phyloP scores from a whole-genome alignment of 2,113 vertebrate genomes.

The Nycticryphes semicollaris region DNA sequence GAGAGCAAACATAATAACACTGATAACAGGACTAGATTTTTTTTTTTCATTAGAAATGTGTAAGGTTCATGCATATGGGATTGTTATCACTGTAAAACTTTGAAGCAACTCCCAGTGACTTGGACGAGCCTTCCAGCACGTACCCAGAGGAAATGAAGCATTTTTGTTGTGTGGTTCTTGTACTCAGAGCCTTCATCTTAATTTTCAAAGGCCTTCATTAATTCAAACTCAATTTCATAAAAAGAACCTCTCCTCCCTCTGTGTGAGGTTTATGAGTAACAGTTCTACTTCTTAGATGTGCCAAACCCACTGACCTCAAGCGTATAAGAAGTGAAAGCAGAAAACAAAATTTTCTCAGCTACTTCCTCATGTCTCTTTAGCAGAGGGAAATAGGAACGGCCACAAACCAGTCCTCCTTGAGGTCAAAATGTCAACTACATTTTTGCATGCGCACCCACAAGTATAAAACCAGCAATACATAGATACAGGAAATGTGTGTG shows the following conservation, averaged over 20 bases:
- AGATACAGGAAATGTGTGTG: background rate
- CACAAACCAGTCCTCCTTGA: background rate
- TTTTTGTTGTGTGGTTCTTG: background rate
- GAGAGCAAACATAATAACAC: background rate
- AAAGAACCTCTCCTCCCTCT: background rate
- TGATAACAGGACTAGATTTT: background rate
- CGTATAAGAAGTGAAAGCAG: background rate
- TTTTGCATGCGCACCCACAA: background rate
- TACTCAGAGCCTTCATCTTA: slow-evolving; percentile 18
- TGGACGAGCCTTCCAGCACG: background rate
- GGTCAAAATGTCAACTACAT: background rate
- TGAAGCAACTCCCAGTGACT: background rate
- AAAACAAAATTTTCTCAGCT: background rate
- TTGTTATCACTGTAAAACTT: background rate
- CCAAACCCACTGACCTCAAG: background rate
- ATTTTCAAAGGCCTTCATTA: slow-evolving; percentile 49
- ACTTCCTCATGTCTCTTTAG: background rate
- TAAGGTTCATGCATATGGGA: background rate
- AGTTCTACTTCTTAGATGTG: background rate
- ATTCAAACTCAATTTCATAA: background rate
- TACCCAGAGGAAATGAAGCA: background rate
- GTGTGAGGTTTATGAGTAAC: background rate
- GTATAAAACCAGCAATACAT: background rate
- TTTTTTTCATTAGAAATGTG: background rate
- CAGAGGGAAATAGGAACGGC: background rate